Conservation (phyloP, 2,888 invertebrate species). For the Serrognathus titanus region DNA sequence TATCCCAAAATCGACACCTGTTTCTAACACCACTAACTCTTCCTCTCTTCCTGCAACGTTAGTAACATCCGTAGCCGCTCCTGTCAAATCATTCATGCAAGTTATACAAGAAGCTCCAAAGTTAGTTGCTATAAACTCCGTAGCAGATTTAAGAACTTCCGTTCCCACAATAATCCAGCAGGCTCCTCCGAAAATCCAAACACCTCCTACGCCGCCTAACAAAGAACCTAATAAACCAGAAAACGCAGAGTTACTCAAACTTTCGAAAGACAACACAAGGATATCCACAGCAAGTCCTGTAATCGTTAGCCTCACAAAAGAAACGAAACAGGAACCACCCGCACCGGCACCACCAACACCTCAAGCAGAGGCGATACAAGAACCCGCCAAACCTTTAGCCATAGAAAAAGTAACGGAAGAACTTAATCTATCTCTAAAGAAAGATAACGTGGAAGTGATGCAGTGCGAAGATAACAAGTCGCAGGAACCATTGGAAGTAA, state of each 20-base stretch:
- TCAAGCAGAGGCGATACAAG: slow-evolving; percentile 9
- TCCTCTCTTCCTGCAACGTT: slow-evolving; percentile 3
- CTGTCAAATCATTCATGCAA: slow-evolving; percentile 33
- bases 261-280: slow-evolving; percentile 4
- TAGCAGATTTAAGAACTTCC: slow-evolving; percentile 11
- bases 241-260: slow-evolving; percentile 3
- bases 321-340: not conserved
- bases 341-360: not conserved
- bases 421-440: slow-evolving; percentile 37
- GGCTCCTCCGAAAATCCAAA: slow-evolving; percentile 6
- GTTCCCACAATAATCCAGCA: slow-evolving; percentile 19
- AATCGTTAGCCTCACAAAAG: slow-evolving; percentile 36
- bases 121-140: slow-evolving; percentile 19
- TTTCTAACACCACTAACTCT: slow-evolving; percentile 2
- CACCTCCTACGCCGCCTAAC: not conserved
- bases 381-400: slow-evolving; percentile 24
- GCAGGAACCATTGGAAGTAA: slow-evolving; percentile 27
- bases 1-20: slow-evolving; percentile 10
- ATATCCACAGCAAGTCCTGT: slow-evolving; percentile 50
- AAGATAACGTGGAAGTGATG: slow-evolving; percentile 23
- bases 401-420: slow-evolving; percentile 42
- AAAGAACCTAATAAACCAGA: slow-evolving; percentile 1
- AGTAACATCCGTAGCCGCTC: slow-evolving; percentile 18
- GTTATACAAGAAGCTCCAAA: slow-evolving; percentile 41
- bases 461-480: slow-evolving; percentile 28